These are phyloP conservation scores for Norana najaformis DNA, from an alignment of 2,888 invertebrate species.

Conservation along the genomic window DNA sequence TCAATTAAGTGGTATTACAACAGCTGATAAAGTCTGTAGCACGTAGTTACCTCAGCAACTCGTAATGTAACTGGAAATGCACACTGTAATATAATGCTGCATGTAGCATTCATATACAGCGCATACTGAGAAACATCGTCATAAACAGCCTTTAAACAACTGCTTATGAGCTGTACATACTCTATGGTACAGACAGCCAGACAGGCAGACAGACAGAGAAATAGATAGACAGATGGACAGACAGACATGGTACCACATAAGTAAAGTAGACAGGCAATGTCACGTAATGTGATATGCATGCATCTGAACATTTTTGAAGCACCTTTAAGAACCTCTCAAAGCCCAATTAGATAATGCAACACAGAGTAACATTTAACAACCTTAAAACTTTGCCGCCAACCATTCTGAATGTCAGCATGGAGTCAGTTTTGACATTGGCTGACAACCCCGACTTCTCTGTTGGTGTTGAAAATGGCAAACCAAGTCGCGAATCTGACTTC, in stretches of 20 bases:
- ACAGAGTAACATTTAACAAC: not conserved
- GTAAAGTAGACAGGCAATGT: not conserved
- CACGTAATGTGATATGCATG: not conserved
- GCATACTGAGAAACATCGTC: too few species aligned
- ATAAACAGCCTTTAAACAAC: too few species aligned
- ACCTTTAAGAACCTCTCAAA: not conserved
- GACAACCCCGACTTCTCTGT: not conserved
- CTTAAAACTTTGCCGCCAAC: not conserved
- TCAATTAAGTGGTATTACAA: too few species aligned
- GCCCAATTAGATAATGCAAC: not conserved
- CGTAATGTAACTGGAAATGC: too few species aligned
- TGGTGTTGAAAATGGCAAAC: not conserved
- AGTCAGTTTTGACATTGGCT: not conserved
- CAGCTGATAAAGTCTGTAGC: too few species aligned
- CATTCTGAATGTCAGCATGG: not conserved
- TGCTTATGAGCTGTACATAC: too few species aligned
- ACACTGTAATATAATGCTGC: too few species aligned
- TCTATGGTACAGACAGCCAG: too few species aligned
- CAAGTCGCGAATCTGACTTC: not conserved
- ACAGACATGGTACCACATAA: not conserved
- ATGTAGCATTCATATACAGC: too few species aligned
- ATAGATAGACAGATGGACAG: not conserved
- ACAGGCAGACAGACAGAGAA: too few species aligned
- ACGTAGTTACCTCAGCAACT: too few species aligned
- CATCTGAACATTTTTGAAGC: not conserved